Conservation (phyloP, 2,113 vertebrate species). For the Fukomys damarensis region DNA sequence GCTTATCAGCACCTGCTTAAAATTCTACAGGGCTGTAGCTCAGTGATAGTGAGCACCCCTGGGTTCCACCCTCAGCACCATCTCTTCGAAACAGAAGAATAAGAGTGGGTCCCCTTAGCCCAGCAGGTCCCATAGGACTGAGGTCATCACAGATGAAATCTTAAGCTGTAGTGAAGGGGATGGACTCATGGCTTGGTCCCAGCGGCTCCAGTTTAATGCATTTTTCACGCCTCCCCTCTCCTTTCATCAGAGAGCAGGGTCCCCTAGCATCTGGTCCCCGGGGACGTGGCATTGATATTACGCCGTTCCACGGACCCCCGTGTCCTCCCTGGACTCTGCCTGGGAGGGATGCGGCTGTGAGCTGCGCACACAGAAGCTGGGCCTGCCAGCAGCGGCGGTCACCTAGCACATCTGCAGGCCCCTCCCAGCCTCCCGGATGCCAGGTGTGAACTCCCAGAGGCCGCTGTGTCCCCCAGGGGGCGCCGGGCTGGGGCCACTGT, state of each 20-base stretch:
- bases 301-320: accelerated
- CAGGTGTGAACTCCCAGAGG: accelerated
- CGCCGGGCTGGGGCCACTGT: background rate
- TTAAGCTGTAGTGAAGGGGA: slow-evolving; percentile 47
- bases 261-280: background rate
- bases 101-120: slow-evolving; percentile 60
- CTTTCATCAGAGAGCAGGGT: background rate
- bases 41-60: background rate
- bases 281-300: background rate
- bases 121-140: background rate
- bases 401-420: accelerated
- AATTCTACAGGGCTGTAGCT: background rate
- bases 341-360: background rate
- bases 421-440: accelerated
- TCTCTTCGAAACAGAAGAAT: background rate
- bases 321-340: background rate
- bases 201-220: slow-evolving; percentile 73
- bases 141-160: slow-evolving; percentile 56
- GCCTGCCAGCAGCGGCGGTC: accelerated
- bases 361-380: accelerated
- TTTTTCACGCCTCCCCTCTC: background rate
- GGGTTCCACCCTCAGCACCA: background rate
- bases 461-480: accelerated
- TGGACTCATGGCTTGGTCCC: slow-evolving; percentile 50
- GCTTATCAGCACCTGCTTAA: background rate